Conservation (phyloP, 2,113 vertebrate species). For the Rhabdornis inornatus region DNA sequence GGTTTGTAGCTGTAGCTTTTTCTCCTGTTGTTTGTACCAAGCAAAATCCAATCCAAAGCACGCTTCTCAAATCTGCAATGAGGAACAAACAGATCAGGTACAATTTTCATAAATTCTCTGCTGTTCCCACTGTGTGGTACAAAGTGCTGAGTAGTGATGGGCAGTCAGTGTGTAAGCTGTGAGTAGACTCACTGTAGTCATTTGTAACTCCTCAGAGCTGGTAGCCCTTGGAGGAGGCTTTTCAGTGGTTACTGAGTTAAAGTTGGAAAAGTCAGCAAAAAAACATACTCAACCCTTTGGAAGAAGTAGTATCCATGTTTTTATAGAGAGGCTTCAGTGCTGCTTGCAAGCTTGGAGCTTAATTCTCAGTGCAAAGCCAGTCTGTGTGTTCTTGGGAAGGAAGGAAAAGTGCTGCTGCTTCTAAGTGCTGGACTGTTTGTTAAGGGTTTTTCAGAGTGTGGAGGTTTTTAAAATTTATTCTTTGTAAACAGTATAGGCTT, state of each 20-base stretch:
- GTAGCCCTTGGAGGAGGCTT: background rate
- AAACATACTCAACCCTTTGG: background rate
- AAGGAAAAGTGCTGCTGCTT: background rate
- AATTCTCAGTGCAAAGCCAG: background rate
- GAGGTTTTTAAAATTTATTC: too few species aligned
- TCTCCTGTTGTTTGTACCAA: background rate
- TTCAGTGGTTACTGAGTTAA: background rate
- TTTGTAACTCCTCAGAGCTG: background rate
- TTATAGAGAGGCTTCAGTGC: background rate
- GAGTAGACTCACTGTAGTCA: background rate
- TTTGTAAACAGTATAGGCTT: background rate
- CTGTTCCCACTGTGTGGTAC: background rate
- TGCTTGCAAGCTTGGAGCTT: background rate
- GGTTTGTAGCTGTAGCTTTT: background rate
- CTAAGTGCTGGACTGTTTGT: background rate
- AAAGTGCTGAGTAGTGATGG: background rate
- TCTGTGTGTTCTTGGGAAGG: background rate
- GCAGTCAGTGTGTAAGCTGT: background rate
- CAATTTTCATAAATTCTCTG: background rate
- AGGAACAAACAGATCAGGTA: background rate
- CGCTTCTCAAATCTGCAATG: background rate
- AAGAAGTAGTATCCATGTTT: background rate
- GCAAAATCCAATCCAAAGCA: background rate
- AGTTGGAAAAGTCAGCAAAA: background rate
- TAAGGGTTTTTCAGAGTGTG: background rate